These are phyloP conservation scores for Benitochromis conjunctus DNA, from an alignment of 2,113 vertebrate genomes.

Conservation along the genomic window DNA sequence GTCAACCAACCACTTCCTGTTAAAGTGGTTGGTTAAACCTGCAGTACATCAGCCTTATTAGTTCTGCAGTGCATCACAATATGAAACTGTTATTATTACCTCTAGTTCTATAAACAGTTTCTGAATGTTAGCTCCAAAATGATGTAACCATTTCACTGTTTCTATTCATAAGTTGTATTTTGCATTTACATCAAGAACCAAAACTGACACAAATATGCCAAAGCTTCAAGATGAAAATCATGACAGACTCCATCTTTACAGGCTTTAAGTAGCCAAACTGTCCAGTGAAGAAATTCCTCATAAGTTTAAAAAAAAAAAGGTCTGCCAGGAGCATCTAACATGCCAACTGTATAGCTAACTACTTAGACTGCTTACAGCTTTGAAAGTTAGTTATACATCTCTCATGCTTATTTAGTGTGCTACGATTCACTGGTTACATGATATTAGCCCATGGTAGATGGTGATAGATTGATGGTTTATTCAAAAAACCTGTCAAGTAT, in stretches of 20 bases:
- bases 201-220: background rate
- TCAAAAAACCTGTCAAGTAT: background rate
- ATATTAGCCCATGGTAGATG: background rate
- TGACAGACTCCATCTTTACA: background rate
- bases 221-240: background rate
- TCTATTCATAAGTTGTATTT: background rate
- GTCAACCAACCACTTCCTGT: constrained; percentile 32
- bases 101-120: background rate
- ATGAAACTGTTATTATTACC: constrained; percentile 3
- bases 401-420: background rate
- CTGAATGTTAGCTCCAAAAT: background rate
- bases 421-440: background rate
- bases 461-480: background rate
- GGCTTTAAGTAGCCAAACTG: background rate
- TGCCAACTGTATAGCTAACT: background rate
- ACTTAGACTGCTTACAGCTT: background rate
- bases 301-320: no score
- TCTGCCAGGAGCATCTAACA: no score
- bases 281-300: background rate
- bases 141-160: background rate
- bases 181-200: background rate
- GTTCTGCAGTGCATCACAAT: background rate
- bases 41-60: background rate
- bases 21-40: background rate
- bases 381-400: background rate